Evolutionary conservation across 2,797 vertebrate genomes (phyloP).

Genomic region (Cuculus canorus): DNA sequence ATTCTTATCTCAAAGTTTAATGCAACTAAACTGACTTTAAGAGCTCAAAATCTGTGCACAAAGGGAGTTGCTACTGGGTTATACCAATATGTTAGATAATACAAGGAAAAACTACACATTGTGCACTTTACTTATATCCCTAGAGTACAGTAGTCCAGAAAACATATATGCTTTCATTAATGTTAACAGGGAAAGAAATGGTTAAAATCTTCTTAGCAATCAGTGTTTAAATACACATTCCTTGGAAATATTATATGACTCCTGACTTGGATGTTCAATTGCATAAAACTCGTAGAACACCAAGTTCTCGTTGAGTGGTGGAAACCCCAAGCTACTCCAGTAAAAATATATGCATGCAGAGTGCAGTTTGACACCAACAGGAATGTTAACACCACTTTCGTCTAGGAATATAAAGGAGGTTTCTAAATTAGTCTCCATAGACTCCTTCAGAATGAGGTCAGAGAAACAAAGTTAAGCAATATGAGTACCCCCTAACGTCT

Average conservation of each 20-base stretch:
- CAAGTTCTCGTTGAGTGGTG: neutral
- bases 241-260: neutral
- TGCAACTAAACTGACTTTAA: neutral
- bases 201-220: constrained; percentile 7
- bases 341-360: neutral
- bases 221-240: neutral
- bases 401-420: neutral
- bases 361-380: neutral
- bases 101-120: neutral
- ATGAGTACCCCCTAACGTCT: neutral
- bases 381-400: neutral
- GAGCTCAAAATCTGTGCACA: neutral
- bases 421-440: neutral
- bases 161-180: neutral
- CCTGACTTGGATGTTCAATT: neutral
- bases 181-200: neutral
- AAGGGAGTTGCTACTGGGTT: neutral
- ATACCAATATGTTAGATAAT: neutral
- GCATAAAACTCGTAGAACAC: neutral
- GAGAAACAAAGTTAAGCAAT: neutral
- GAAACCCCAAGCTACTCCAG: neutral
- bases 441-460: neutral
- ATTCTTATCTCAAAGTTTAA: neutral
- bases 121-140: neutral
- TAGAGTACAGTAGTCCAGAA: neutral